A percentile compares a stretch with the other conserved stretches of the same genome.
These are phyloP conservation scores for Osmerus eperlanus DNA, from an alignment of 2,113 vertebrate genomes.

Conservation along the genomic window DNA sequence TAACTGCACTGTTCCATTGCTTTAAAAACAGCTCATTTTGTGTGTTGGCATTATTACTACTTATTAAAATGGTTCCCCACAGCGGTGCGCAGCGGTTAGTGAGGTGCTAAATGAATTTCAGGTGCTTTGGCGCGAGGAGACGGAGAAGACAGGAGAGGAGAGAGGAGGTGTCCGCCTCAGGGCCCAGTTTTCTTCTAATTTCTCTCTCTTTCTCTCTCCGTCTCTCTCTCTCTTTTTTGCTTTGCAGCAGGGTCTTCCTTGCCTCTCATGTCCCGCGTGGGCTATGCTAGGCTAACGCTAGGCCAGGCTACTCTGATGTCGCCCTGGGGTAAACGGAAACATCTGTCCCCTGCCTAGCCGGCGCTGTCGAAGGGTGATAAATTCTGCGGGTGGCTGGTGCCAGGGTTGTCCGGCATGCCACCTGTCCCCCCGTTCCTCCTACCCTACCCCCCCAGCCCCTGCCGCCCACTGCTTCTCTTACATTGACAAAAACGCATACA, in stretches of 20 bases:
- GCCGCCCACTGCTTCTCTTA: conserved; percentile 18
- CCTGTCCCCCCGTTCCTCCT: conserved; percentile 54
- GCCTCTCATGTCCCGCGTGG: conserved; percentile 31
- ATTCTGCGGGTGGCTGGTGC: conserved; percentile 62
- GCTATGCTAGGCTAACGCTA: conserved; percentile 45
- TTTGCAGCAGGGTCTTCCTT: conserved; percentile 13
- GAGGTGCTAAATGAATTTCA: conserved; percentile 69
- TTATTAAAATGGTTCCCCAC: conserved; percentile 70
- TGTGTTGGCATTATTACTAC: conserved; percentile 64
- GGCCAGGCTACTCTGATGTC: conserved; percentile 63
- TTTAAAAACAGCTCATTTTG: conserved; percentile 59
- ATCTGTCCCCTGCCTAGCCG: conserved; percentile 69
- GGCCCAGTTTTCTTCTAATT: conserved; percentile 36
- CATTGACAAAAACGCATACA: conserved; percentile 18
- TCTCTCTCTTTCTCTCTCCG: not conserved
- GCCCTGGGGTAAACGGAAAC: conserved; percentile 71
- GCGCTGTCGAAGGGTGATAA: conserved; percentile 67
- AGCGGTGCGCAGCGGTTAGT: conserved; percentile 61
- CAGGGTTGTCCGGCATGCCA: conserved; percentile 62
- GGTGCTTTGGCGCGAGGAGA: conserved; percentile 54
- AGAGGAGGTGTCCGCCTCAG: conserved; percentile 36
- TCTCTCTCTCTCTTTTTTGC: conserved; percentile 17
- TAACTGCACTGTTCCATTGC: conserved; percentile 50
- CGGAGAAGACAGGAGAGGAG: conserved; percentile 55
- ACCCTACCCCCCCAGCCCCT: conserved; percentile 40